Evolutionary conservation across 1,140 invertebrate genomes (phyloP).

Genomic region (Pissodes strobi): DNA sequence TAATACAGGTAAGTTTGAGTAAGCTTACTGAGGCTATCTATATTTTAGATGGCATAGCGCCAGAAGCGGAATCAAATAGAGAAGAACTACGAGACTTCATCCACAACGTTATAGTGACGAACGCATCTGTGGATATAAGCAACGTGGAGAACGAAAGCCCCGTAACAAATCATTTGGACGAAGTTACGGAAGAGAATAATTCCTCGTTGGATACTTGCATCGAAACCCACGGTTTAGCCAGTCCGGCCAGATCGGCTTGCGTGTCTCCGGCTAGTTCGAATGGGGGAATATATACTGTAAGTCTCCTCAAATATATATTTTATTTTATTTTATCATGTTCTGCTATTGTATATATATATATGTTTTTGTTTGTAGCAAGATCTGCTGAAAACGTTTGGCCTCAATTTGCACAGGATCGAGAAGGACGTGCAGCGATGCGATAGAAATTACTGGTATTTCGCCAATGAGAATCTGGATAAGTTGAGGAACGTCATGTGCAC

Average conservation of each 20-base stretch:
- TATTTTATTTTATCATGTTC: no score
- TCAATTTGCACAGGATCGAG: conserved; percentile 93
- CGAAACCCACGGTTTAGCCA: conserved; percentile 52
- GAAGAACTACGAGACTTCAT: conserved; percentile 47
- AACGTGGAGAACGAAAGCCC: conserved; percentile 51
- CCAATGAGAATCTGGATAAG: conserved; percentile 86
- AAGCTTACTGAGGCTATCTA: no score
- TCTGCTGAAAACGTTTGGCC: conserved; percentile 81
- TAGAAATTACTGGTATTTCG: conserved; percentile 91
- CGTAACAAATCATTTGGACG: conserved; percentile 50
- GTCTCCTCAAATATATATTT: no score
- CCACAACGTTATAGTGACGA: conserved; percentile 68
- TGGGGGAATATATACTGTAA: conserved; percentile 85
- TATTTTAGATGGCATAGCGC: conserved; percentile 15
- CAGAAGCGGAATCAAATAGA: conserved; percentile 5
- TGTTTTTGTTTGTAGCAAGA: conserved; percentile 67
- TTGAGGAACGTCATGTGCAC: conserved; percentile 96
- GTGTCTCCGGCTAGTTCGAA: conserved; percentile 82
- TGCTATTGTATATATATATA: no score
- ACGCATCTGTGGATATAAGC: conserved; percentile 67
- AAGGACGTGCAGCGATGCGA: conserved; percentile 96
- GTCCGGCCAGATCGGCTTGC: conserved; percentile 63
- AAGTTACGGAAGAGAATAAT: conserved; percentile 50
- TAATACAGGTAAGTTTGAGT: conserved; percentile 44
- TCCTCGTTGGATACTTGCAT: conserved; percentile 48